Evolutionary conservation across 2,888 invertebrate genomes (phyloP), one percentile per base, ranked within the genome.

Genomic region (Quadriops clusia): DNA sequence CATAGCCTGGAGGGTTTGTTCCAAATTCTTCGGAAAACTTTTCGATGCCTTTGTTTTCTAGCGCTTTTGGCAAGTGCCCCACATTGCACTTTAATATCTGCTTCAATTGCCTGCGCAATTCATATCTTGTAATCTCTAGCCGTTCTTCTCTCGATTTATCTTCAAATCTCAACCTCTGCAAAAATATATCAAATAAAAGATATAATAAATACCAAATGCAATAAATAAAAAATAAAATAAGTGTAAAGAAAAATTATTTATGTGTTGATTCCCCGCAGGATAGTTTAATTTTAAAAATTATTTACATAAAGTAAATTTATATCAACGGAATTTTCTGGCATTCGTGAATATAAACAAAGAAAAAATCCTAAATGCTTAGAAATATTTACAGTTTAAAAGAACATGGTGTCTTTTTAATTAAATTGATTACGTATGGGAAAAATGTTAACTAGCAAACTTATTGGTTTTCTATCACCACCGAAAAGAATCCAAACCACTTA

Each of bases 91-190:
- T 44, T 31, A 51, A 43, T 32, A 61, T 48, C 38, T 61, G 61
- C 28, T 59, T 55, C 17, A 61, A 47, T 34, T 58, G 53, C 16
- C 60, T 45, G 26, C 50, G 43, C 27, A 60, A 51, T 39, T 61
- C 61, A 34, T 60, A 57, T 16, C 60, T 44, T 12, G 61, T 61
- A 37, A 60, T 56, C 45, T 61, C 61, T 25, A 61, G 49, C 17
- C 60, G 49, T 42, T 60, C 59, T 39, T 60, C 59, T 16, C 61
- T 43, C 27, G 60, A 59, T 43, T 56, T 48, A 26, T 58, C 58
- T 45, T 60, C 60, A 36, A 59, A 39, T 45, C 59, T 60, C 34
- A 58, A 54, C 45, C 53, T 53, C 58, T 59, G 37, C 23, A 46
- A 49, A 25, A 31, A 9, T 15, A 16, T 14, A 22, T 11, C 16